phyloP scores from a whole-genome alignment of 2,797 vertebrate genomes.

The Parauchenoglanis punctatus region DNA sequence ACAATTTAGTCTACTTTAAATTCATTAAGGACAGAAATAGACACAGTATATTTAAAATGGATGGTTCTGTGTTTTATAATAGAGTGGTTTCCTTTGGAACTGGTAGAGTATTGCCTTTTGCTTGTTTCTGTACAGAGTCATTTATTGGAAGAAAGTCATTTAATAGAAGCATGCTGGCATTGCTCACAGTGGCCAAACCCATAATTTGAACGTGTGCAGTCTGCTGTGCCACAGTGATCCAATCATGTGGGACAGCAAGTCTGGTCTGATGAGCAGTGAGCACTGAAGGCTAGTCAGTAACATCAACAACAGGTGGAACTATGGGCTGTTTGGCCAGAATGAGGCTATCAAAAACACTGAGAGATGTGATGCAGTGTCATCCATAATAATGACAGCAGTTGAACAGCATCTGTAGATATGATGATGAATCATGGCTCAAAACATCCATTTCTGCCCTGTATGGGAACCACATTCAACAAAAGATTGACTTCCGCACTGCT shows the following conservation, averaged over 20 bases:
- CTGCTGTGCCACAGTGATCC: neutral
- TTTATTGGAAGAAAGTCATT: no score
- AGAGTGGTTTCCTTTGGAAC: neutral
- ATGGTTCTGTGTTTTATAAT: neutral
- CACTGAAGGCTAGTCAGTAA: neutral
- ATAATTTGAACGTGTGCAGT: neutral
- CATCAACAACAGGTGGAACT: neutral
- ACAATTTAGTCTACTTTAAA: neutral
- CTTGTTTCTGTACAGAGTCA: neutral
- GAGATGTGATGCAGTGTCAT: neutral
- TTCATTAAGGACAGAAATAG: neutral
- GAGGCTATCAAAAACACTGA: slow-evolving; percentile 2
- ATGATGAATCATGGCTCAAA: neutral
- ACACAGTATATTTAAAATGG: neutral
- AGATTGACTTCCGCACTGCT: neutral
- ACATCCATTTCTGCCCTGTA: neutral
- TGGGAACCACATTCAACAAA: neutral
- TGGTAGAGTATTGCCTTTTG: neutral
- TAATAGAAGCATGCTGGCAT: neutral
- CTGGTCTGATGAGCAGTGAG: neutral
- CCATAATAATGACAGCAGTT: neutral
- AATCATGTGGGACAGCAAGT: neutral
- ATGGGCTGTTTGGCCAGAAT: neutral
- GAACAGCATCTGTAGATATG: slow-evolving; percentile 2
- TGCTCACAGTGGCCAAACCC: neutral